A percentile compares a stretch with the other conserved stretches of the same genome.
These are phyloP conservation scores for Heteromyza rotundicornis DNA, from an alignment of 2,888 invertebrate genomes.

Conservation along the genomic window DNA sequence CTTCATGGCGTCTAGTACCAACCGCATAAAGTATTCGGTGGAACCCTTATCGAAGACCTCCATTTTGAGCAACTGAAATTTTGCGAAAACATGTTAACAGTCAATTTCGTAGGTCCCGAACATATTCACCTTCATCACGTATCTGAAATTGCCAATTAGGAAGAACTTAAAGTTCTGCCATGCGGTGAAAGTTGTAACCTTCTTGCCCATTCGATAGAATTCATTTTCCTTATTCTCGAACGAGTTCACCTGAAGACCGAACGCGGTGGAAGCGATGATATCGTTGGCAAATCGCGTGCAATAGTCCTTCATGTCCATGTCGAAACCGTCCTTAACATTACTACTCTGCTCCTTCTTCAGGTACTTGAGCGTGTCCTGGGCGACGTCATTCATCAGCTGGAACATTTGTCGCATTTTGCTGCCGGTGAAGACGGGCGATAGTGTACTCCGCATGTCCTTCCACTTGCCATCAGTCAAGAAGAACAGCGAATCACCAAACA, in stretches of 20 bases:
- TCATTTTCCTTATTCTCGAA: conserved; percentile 64
- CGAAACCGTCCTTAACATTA: conserved; percentile 31
- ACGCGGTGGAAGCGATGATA: conserved; percentile 61
- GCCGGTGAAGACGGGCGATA: conserved; percentile 63
- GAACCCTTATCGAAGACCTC: conserved; percentile 55
- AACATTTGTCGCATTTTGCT: conserved; percentile 64
- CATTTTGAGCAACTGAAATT: conserved; percentile 39
- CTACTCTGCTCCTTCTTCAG: conserved; percentile 34
- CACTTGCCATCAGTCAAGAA: conserved; percentile 61
- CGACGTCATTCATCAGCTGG: conserved; percentile 57
- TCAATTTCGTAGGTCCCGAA: background rate
- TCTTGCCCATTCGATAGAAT: conserved; percentile 66
- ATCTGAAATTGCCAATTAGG: conserved; percentile 32
- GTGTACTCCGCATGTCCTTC: conserved; percentile 62
- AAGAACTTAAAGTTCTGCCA: conserved; percentile 44
- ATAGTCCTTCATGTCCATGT: conserved; percentile 61
- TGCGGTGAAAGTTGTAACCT: conserved; percentile 59
- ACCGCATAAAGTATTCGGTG: conserved; percentile 58
- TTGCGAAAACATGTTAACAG: background rate
- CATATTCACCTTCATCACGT: conserved; percentile 43
- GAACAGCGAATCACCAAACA: conserved; percentile 65
- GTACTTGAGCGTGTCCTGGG: conserved; percentile 43
- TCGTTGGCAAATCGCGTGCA: conserved; percentile 46
- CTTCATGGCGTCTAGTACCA: conserved; percentile 63
- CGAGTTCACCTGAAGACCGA: conserved; percentile 64